These are phyloP conservation scores for Vulpes lagopus DNA, from an alignment of 2,113 vertebrate species.

Conservation along the genomic window DNA sequence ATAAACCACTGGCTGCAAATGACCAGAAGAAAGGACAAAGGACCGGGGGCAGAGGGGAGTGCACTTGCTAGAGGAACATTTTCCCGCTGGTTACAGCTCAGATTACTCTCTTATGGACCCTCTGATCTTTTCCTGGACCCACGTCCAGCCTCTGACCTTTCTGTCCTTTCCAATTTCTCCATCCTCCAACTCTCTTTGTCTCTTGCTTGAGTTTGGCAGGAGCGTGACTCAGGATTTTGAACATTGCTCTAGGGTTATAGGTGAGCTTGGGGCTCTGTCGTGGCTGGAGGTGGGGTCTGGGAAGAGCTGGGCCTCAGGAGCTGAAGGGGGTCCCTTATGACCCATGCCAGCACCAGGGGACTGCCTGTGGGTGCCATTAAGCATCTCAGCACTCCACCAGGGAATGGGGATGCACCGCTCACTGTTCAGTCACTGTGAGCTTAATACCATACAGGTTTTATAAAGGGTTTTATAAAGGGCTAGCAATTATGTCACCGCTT, in stretches of 20 bases:
- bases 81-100: neutral
- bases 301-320: neutral
- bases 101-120: neutral
- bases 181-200: neutral
- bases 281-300: neutral
- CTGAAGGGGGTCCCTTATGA: neutral
- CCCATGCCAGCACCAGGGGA: too few species aligned
- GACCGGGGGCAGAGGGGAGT: neutral
- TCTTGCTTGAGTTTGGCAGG: neutral
- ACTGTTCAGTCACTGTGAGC: neutral
- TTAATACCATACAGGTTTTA: neutral
- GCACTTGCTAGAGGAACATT: neutral
- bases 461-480: neutral
- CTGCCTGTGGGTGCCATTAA: neutral
- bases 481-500: neutral
- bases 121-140: neutral
- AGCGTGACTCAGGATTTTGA: neutral
- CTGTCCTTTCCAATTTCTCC: neutral
- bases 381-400: rapidly evolving
- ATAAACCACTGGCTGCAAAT: neutral
- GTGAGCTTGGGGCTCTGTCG: neutral
- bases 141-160: neutral
- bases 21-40: too few species aligned
- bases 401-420: neutral
- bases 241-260: neutral